Conservation (phyloP, 2,888 invertebrate genomes). For the Artemia sp. region DNA sequence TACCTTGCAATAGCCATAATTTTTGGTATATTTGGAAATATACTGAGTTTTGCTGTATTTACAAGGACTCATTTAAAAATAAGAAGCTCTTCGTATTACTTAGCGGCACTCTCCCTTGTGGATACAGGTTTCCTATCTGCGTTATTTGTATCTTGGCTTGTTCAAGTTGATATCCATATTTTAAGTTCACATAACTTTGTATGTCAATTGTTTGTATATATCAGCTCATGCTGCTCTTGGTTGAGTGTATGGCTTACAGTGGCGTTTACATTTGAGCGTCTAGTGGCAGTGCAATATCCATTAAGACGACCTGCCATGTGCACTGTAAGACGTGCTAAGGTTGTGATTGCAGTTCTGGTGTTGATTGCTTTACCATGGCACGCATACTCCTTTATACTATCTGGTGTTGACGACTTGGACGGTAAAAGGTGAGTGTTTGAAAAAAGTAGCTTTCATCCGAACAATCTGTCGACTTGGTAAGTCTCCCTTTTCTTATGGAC, state of each 20-base stretch:
- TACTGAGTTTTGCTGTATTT: slow-evolving; percentile 43
- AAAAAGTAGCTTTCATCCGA: no score
- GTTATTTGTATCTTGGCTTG: slow-evolving; percentile 39
- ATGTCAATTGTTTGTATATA: slow-evolving; percentile 55
- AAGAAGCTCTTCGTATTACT: slow-evolving; percentile 45
- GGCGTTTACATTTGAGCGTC: slow-evolving; percentile 66
- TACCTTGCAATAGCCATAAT: slow-evolving; percentile 43
- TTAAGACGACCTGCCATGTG: slow-evolving; percentile 50
- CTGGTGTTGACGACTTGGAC: slow-evolving; percentile 29
- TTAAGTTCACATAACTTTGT: slow-evolving; percentile 28
- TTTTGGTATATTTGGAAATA: slow-evolving; percentile 43
- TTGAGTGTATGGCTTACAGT: slow-evolving; percentile 69
- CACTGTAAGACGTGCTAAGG: slow-evolving; percentile 50
- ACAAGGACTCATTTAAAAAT: slow-evolving; percentile 42
- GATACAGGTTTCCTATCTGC: slow-evolving; percentile 43
- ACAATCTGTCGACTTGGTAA: no score
- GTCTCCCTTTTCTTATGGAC: no score
- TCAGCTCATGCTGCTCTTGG: slow-evolving; percentile 54
- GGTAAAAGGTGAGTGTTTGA: slow-evolving; percentile 11
- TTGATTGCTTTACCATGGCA: slow-evolving; percentile 40
- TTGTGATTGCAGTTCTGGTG: slow-evolving; percentile 40
- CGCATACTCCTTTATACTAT: slow-evolving; percentile 36
- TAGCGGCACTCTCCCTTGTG: slow-evolving; percentile 43
- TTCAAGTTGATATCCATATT: slow-evolving; percentile 27
- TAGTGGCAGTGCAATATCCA: slow-evolving; percentile 61